phyloP scores from a whole-genome alignment of 2,888 invertebrate genomes.

The Drosophila yooni region DNA sequence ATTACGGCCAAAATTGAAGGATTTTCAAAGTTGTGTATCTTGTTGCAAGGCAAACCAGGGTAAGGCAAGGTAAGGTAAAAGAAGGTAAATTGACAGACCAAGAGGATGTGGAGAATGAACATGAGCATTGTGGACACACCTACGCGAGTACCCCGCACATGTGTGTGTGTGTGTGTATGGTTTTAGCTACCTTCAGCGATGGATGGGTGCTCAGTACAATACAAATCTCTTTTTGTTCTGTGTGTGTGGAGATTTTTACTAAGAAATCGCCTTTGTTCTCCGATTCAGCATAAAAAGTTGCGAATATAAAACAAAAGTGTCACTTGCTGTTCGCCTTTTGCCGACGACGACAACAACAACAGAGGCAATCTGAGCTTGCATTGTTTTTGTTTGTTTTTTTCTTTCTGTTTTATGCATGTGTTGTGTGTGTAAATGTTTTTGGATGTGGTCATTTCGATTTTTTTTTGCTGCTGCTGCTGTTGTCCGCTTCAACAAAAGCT shows the following conservation, averaged over 20 bases:
- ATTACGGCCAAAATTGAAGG: background rate
- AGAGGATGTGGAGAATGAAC: background rate
- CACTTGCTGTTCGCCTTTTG: slow-evolving; percentile 64
- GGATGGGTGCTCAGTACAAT: slow-evolving; percentile 31
- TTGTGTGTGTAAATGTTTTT: slow-evolving; percentile 19
- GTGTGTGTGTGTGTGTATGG: background rate
- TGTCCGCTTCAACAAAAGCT: slow-evolving; percentile 41
- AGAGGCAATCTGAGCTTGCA: slow-evolving; percentile 51
- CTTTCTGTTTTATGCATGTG: slow-evolving; percentile 36
- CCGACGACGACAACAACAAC: slow-evolving; percentile 16
- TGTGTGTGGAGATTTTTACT: slow-evolving; percentile 59
- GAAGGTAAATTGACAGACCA: background rate
- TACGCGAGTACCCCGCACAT: background rate
- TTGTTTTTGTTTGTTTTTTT: slow-evolving; percentile 54
- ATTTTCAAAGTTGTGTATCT: background rate
- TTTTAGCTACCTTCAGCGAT: background rate
- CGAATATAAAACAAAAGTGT: slow-evolving; percentile 82
- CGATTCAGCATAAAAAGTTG: slow-evolving; percentile 74
- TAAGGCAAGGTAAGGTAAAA: background rate
- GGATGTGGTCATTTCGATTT: slow-evolving; percentile 49
- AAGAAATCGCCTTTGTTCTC: slow-evolving; percentile 76
- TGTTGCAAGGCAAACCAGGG: background rate
- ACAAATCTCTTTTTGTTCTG: slow-evolving; percentile 27
- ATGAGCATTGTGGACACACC: background rate
- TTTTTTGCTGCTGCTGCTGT: slow-evolving; percentile 15